These are phyloP conservation scores for Mythimna impura DNA, from an alignment of 2,888 invertebrate genomes.

Conservation along the genomic window DNA sequence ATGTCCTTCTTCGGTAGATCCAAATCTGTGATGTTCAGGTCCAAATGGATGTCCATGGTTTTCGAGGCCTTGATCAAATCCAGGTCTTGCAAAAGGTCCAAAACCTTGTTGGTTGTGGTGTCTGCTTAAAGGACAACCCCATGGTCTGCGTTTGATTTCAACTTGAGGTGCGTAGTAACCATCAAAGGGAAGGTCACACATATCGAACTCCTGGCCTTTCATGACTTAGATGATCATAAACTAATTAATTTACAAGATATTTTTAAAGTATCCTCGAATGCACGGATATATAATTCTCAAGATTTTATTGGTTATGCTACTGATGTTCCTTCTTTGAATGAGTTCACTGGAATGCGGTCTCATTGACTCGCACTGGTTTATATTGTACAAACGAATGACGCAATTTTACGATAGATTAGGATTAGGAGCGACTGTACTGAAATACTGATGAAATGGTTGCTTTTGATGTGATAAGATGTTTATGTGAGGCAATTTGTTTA, in stretches of 20 bases:
- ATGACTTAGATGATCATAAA: conserved; percentile 11
- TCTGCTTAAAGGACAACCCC: conserved; percentile 7
- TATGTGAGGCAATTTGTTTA: conserved; percentile 13
- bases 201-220: conserved; percentile 24
- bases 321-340: conserved; percentile 19
- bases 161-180: conserved; percentile 34
- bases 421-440: not conserved
- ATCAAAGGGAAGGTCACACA: conserved; percentile 42
- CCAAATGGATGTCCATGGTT: not conserved
- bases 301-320: not conserved
- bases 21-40: conserved; percentile 1
- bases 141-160: conserved; percentile 17
- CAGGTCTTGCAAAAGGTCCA: conserved; percentile 28
- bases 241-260: not conserved
- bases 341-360: conserved; percentile 19
- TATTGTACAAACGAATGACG: conserved; percentile 24
- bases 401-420: conserved; percentile 10
- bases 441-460: conserved; percentile 27
- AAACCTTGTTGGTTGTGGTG: conserved; percentile 4
- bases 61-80: conserved; percentile 12
- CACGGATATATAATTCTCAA: not conserved
- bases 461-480: conserved; percentile 2
- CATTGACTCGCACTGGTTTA: not conserved
- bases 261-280: not conserved
- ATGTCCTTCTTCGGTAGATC: not conserved